Conservation (phyloP, 2,888 invertebrate genomes). For the Alsophila aescularia region DNA sequence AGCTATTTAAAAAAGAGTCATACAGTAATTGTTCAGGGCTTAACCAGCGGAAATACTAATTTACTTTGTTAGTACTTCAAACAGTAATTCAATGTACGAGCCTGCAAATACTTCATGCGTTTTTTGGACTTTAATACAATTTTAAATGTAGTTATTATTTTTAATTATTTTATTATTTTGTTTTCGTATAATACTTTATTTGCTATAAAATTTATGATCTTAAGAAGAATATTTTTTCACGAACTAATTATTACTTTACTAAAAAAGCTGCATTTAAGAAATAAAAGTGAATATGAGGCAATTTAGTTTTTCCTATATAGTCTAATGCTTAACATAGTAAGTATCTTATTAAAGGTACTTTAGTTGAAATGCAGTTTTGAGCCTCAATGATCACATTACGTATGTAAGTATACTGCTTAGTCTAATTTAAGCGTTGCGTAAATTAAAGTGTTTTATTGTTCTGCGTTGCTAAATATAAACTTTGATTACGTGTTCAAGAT, state of each 20-base stretch:
- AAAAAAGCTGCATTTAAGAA: too few species aligned
- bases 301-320: too few species aligned
- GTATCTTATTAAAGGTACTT: background rate
- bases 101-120: background rate
- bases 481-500: constrained; percentile 37
- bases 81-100: background rate
- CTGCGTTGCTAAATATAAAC: constrained; percentile 44
- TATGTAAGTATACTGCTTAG: background rate
- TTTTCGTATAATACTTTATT: too few species aligned
- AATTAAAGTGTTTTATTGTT: constrained; percentile 18
- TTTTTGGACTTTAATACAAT: background rate
- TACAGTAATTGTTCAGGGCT: background rate
- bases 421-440: background rate
- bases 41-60: constrained; percentile 8
- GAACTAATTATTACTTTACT: too few species aligned
- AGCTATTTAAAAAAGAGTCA: constrained; percentile 1
- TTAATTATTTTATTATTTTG: too few species aligned
- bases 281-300: too few species aligned
- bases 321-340: too few species aligned
- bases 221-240: too few species aligned
- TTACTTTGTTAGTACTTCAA: constrained; percentile 9
- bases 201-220: too few species aligned
- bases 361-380: too few species aligned
- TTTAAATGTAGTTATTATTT: background rate
- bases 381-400: background rate